Percentiles rank a stretch among this genome's conserved stretches.
phyloP scores from a whole-genome alignment of 2,113 vertebrate genomes.

The Cyanistes caeruleus region DNA sequence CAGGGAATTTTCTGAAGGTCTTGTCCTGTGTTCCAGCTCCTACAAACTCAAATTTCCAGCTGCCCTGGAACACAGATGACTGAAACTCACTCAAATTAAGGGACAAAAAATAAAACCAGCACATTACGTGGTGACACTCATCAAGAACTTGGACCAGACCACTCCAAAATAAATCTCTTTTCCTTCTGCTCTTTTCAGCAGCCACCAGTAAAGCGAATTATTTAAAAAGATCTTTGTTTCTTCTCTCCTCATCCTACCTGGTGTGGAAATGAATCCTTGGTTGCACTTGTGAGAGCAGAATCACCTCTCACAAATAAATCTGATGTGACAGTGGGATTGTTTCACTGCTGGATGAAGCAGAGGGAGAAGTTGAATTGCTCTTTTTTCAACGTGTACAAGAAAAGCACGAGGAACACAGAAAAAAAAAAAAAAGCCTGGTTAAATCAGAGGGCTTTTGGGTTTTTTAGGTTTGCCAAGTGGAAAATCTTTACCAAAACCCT shows the following conservation, averaged over 20 bases:
- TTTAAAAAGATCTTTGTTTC: not conserved
- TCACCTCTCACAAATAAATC: not conserved
- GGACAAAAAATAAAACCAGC: not conserved
- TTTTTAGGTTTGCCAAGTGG: not conserved
- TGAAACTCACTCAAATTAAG: not conserved
- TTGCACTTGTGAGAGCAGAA: not conserved
- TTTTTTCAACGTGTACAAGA: not conserved
- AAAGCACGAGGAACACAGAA: not conserved
- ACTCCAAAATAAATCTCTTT: not conserved
- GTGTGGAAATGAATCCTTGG: not conserved
- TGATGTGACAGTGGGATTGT: not conserved
- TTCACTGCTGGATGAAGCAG: not conserved
- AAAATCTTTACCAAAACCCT: not conserved
- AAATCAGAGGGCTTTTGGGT: not conserved
- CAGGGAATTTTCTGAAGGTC: not conserved
- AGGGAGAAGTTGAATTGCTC: not conserved
- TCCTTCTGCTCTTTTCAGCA: not conserved
- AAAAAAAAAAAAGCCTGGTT: not conserved
- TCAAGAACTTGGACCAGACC: not conserved
- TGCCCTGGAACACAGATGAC: not conserved
- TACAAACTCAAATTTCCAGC: not conserved
- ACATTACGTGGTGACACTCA: not conserved
- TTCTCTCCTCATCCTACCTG: not conserved
- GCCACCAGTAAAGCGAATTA: not conserved
- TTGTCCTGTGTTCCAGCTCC: not conserved